phyloP scores from a whole-genome alignment of 2,888 invertebrate genomes.

The Leptinotarsa rubiginosa region DNA sequence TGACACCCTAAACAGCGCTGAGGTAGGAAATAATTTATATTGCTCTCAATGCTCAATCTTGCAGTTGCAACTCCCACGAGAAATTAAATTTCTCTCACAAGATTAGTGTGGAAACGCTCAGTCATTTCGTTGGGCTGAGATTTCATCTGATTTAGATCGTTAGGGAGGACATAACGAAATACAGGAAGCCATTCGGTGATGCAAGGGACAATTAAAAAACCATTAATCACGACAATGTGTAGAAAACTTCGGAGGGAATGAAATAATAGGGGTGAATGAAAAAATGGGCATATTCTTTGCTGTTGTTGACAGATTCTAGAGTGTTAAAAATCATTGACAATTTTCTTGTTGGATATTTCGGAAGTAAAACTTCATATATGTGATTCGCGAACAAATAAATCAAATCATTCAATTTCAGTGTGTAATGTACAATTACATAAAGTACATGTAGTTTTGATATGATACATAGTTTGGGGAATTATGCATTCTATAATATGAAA shows the following conservation, averaged over 20 bases:
- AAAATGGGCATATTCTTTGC: too few relatives aligned
- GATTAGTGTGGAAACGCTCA: slow-evolving; percentile 15
- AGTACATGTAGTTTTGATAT: too few relatives aligned
- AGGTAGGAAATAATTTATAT: neutral
- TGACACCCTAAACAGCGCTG: neutral
- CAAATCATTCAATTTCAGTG: too few relatives aligned
- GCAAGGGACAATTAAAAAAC: slow-evolving; percentile 25
- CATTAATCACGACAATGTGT: slow-evolving; percentile 23
- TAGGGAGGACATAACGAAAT: slow-evolving; percentile 21
- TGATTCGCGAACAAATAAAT: too few relatives aligned
- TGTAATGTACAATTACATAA: too few relatives aligned
- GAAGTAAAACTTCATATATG: too few relatives aligned
- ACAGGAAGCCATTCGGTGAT: slow-evolving; percentile 19
- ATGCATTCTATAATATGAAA: too few relatives aligned
- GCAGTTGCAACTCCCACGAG: neutral
- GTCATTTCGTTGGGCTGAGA: slow-evolving; percentile 6
- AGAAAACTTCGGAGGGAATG: slow-evolving; percentile 34
- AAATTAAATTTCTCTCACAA: slow-evolving; percentile 5
- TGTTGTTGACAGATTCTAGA: too few relatives aligned
- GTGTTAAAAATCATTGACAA: too few relatives aligned
- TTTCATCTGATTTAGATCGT: slow-evolving; percentile 13
- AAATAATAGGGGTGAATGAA: slow-evolving; percentile 14
- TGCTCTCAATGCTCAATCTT: slow-evolving; percentile 1
- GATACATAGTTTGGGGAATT: too few relatives aligned
- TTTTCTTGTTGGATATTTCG: too few relatives aligned